Conservation (phyloP, 2,888 invertebrate genomes). For the Baronia brevicornis region DNA sequence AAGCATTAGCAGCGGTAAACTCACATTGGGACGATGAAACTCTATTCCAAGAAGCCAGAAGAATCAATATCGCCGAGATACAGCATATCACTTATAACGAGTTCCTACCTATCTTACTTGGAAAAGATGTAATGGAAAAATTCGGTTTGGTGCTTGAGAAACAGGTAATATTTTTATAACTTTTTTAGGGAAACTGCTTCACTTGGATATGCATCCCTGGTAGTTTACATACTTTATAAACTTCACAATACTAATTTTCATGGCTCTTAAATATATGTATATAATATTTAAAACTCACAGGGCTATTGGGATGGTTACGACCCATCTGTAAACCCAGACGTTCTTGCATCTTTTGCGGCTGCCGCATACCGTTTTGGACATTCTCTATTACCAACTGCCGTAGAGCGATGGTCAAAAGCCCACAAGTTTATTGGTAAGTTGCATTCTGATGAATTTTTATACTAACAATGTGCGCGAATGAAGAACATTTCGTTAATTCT, state of each 20-base stretch:
- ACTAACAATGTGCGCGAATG: no score
- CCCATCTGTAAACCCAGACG: slow-evolving; percentile 87
- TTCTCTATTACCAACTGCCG: slow-evolving; percentile 90
- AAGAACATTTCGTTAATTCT: no score
- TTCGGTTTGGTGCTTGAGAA: slow-evolving; percentile 89
- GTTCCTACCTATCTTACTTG: slow-evolving; percentile 90
- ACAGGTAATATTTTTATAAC: slow-evolving; percentile 64
- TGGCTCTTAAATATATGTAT: no score
- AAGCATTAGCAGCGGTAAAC: slow-evolving; percentile 84
- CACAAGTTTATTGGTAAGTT: slow-evolving; percentile 91
- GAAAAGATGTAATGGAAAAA: slow-evolving; percentile 94
- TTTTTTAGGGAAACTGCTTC: no score
- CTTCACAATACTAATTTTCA: background rate
- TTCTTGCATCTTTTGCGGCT: slow-evolving; percentile 92
- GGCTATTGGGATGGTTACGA: slow-evolving; percentile 91
- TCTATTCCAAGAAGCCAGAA: slow-evolving; percentile 89
- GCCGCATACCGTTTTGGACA: slow-evolving; percentile 96
- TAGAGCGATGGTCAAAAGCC: slow-evolving; percentile 95
- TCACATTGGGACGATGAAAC: slow-evolving; percentile 97
- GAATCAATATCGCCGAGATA: slow-evolving; percentile 89
- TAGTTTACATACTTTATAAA: background rate
- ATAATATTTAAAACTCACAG: no score
- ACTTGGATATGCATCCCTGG: no score
- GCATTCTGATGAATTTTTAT: background rate
- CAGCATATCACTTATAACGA: slow-evolving; percentile 94